These are phyloP conservation scores for Hemaris fuciformis DNA, from an alignment of 2,888 invertebrate species.

Conservation along the genomic window DNA sequence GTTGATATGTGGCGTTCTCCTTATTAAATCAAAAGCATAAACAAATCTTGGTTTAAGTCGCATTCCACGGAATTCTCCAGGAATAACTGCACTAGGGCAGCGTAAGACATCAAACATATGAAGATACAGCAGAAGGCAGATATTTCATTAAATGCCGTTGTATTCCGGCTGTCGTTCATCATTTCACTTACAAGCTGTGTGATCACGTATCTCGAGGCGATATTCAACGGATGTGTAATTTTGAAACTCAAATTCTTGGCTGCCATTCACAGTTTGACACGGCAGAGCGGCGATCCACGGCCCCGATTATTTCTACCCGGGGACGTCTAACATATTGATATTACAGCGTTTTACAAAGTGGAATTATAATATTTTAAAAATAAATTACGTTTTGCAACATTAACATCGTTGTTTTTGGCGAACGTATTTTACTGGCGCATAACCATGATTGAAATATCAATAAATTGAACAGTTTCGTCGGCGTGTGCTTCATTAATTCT, in stretches of 20 bases:
- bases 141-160: background rate
- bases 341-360: constrained; percentile 30
- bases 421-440: background rate
- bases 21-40: too few species aligned
- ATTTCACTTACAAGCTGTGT: background rate
- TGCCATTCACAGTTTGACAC: constrained; percentile 38
- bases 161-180: constrained; percentile 3
- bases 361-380: background rate
- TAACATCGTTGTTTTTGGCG: background rate
- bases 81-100: background rate
- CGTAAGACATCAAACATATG: background rate
- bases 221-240: constrained; percentile 57
- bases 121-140: background rate
- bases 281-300: constrained; percentile 43
- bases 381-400: background rate
- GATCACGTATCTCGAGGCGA: constrained; percentile 8
- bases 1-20: too few species aligned
- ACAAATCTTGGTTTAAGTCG: background rate
- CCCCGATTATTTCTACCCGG: constrained; percentile 51
- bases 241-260: constrained; percentile 64
- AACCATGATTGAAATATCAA: background rate
- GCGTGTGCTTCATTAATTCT: background rate
- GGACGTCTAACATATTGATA: constrained; percentile 35
- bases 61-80: background rate
- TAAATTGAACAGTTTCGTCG: background rate